These are phyloP conservation scores for Eulemur mongoz DNA, from an alignment of 2,797 vertebrate genomes.

Conservation along the genomic window DNA sequence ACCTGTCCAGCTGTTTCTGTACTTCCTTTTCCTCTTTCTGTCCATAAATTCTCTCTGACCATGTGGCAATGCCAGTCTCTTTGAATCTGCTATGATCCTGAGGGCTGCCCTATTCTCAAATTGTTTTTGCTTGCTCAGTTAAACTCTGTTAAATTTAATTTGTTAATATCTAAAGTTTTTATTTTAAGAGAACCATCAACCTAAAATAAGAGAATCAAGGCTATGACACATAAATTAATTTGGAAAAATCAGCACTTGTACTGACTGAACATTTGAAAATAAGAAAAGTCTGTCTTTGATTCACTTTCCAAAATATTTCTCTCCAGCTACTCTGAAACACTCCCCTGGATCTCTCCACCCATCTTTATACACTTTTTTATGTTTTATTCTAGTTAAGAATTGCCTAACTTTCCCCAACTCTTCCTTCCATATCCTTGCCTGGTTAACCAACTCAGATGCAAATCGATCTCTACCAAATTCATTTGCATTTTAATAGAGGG, in stretches of 20 bases:
- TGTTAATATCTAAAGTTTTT: neutral
- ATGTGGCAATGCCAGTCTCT: neutral
- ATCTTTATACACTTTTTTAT: neutral
- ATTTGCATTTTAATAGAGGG: neutral
- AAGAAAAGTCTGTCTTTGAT: neutral
- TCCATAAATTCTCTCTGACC: neutral
- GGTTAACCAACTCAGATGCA: neutral
- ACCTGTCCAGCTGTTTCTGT: neutral
- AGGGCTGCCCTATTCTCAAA: neutral
- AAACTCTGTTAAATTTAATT: neutral
- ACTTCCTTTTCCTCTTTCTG: neutral
- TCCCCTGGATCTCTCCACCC: neutral
- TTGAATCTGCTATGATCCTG: neutral
- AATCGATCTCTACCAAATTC: neutral
- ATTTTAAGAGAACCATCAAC: neutral
- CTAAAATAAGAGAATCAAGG: neutral
- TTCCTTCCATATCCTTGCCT: neutral
- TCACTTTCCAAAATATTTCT: neutral
- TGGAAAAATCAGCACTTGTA: neutral
- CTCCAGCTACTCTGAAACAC: neutral
- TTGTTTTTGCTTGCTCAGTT: neutral
- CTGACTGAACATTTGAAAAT: neutral
- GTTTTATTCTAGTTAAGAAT: neutral
- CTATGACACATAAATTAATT: neutral
- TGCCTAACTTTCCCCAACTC: neutral